Evolutionary conservation across 2,888 invertebrate species (phyloP).

Genomic region (Ferdinandea cuprea): DNA sequence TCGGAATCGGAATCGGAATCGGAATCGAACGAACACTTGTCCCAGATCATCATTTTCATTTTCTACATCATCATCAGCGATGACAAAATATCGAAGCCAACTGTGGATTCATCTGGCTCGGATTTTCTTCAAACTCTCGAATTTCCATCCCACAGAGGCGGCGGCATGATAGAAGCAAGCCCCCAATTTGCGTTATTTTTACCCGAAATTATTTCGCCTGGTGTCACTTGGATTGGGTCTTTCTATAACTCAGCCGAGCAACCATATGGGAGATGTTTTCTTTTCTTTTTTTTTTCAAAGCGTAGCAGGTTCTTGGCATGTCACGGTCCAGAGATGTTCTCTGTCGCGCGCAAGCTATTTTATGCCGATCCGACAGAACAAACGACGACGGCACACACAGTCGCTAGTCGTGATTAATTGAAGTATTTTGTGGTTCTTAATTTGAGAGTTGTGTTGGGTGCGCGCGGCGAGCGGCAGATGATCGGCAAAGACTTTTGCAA

Average conservation of each 20-base stretch:
- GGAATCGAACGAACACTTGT: no score
- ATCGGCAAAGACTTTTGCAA: conserved; percentile 48
- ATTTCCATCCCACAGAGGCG: conserved; percentile 28
- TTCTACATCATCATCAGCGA: no score
- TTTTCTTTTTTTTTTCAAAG: conserved; percentile 8
- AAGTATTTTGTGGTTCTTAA: conserved; percentile 50
- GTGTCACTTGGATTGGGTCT: conserved; percentile 22
- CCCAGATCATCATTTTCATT: no score
- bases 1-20: no score
- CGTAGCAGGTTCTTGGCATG: conserved; percentile 58
- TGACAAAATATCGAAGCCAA: conserved; percentile 12
- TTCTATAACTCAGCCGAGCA: conserved; percentile 10
- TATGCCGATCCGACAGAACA: conserved; percentile 42
- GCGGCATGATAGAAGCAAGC: no score
- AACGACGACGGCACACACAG: conserved; percentile 8
- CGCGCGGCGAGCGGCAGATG: no score
- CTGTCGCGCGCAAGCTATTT: conserved; percentile 16
- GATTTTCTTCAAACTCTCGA: background rate
- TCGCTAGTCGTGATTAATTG: conserved; percentile 57
- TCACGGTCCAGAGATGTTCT: conserved; percentile 54
- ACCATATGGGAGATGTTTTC: conserved; percentile 55
- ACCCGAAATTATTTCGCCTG: conserved; percentile 18
- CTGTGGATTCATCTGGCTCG: conserved; percentile 47
- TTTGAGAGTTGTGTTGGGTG: no score
- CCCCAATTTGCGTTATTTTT: conserved; percentile 37